Percentiles rank a stretch among this genome's conserved stretches.
Evolutionary conservation across 2,888 invertebrate species (phyloP).

Genomic region (Eupithecia centaureata): DNA sequence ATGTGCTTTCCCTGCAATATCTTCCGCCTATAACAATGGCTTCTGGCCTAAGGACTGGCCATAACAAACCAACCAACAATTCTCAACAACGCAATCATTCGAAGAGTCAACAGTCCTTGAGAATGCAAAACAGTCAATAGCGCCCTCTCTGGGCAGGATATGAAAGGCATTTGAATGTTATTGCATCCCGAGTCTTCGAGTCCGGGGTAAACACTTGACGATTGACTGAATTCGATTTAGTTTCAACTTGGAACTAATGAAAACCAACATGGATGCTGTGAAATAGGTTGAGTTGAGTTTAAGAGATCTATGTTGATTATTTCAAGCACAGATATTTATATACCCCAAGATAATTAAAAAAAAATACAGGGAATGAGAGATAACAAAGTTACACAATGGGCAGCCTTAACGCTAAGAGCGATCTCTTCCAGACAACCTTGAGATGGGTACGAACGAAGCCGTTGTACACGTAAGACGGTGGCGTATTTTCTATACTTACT

Average conservation of each 20-base stretch:
- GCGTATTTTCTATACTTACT: no score
- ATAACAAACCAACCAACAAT: neutral
- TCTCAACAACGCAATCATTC: neutral
- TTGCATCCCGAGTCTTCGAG: constrained; percentile 39
- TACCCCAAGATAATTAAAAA: no score
- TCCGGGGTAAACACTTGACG: constrained; percentile 22
- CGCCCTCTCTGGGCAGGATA: constrained; percentile 49
- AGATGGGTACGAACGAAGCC: no score
- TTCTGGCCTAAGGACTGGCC: neutral
- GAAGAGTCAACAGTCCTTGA: constrained; percentile 25
- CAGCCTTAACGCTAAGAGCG: no score
- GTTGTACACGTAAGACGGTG: no score
- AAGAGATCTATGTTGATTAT: neutral
- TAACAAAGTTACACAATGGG: no score
- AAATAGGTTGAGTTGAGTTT: neutral
- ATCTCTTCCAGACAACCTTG: no score
- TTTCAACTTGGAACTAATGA: constrained; percentile 6
- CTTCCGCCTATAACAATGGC: neutral
- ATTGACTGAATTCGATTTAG: constrained; percentile 23
- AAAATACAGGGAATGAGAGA: no score
- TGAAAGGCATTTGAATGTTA: constrained; percentile 60
- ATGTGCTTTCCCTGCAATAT: no score
- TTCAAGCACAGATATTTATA: neutral
- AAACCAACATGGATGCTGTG: neutral
- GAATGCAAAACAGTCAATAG: constrained; percentile 27